These are phyloP conservation scores for Sphecodes monilicornis DNA, from an alignment of 2,888 invertebrate species.

Conservation along the genomic window DNA sequence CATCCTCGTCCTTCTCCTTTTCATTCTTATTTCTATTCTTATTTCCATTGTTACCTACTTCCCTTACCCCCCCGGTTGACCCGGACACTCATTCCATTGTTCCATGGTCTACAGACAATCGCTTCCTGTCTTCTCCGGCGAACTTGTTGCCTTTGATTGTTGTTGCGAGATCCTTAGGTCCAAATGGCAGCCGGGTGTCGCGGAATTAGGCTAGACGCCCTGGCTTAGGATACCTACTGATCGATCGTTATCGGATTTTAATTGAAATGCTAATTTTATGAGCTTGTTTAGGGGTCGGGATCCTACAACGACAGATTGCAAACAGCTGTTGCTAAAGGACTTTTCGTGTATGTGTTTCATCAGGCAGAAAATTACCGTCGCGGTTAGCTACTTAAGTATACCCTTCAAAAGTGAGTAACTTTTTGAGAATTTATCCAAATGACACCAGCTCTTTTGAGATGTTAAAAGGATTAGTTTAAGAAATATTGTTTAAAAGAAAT, in stretches of 20 bases:
- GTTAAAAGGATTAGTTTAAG: no score
- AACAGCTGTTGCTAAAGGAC: neutral
- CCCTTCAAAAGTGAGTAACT: no score
- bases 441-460: no score
- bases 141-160: slow-evolving; percentile 40
- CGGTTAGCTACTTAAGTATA: no score
- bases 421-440: no score
- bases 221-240: neutral
- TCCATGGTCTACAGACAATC: slow-evolving; percentile 19
- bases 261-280: neutral
- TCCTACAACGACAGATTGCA: neutral
- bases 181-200: neutral
- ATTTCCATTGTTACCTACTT: slow-evolving; percentile 6
- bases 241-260: neutral
- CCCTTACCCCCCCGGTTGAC: neutral
- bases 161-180: neutral
- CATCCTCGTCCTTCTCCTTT: neutral
- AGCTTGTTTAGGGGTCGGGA: neutral
- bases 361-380: neutral
- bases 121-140: slow-evolving; percentile 13
- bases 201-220: neutral
- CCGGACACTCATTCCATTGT: neutral
- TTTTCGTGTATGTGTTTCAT: neutral
- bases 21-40: slow-evolving; percentile 12
- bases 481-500: no score